Evolutionary conservation across 2,113 vertebrate species (phyloP).

Genomic region (Caranx ignobilis): DNA sequence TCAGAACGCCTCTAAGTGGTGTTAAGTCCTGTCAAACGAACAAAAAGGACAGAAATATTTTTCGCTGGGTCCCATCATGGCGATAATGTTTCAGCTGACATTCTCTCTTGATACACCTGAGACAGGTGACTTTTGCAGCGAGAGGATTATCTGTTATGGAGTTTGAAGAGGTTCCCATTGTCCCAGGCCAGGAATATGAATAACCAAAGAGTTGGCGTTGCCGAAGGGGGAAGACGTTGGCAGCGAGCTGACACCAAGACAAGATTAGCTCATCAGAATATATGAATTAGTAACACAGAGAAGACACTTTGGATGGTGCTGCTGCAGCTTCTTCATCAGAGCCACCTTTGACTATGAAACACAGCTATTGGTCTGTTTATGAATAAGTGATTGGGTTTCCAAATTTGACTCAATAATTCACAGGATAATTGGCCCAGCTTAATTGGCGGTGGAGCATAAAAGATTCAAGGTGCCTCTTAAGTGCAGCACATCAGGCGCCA

Average conservation of each 20-base stretch:
- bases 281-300: constrained; percentile 74
- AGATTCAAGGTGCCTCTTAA: constrained; percentile 82
- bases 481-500: constrained; percentile 80
- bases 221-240: constrained; percentile 38
- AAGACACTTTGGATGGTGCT: constrained; percentile 45
- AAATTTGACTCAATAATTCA: constrained; percentile 84
- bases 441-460: constrained; percentile 83
- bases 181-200: constrained; percentile 73
- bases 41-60: constrained; percentile 77
- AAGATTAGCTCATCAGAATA: constrained; percentile 62
- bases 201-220: constrained; percentile 73
- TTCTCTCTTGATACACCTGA: constrained; percentile 80
- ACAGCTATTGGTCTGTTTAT: constrained; percentile 56
- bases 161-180: constrained; percentile 80
- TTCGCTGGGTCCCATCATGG: constrained; percentile 59
- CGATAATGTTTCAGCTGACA: constrained; percentile 84
- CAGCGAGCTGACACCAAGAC: constrained; percentile 52
- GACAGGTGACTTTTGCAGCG: constrained; percentile 81
- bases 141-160: constrained; percentile 79
- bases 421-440: constrained; percentile 79
- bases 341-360: constrained; percentile 52
- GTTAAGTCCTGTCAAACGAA: constrained; percentile 76
- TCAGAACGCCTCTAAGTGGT: constrained; percentile 73
- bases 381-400: constrained; percentile 77
- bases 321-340: constrained; percentile 21